phyloP scores from a whole-genome alignment of 1,140 invertebrate species.

The Drosophila nikananu region DNA sequence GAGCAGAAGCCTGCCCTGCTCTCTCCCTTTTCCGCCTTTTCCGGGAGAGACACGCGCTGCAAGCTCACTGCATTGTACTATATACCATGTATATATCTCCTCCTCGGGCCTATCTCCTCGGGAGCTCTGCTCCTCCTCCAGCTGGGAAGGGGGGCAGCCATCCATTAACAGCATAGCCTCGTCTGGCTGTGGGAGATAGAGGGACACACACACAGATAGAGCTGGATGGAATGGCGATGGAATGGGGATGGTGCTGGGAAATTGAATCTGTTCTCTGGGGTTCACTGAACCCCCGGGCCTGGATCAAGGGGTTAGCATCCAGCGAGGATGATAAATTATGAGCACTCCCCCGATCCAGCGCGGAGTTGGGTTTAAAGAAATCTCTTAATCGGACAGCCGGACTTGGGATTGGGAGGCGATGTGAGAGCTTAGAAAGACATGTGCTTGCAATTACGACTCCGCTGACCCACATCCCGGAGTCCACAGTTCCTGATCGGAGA shows the following conservation, averaged over 20 bases:
- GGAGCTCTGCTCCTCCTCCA: conserved; percentile 21
- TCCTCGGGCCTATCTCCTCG: conserved; percentile 10
- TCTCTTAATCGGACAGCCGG: conserved; percentile 68
- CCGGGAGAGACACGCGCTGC: conserved; percentile 29
- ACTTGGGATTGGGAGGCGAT: conserved; percentile 10
- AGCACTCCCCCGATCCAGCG: conserved; percentile 7
- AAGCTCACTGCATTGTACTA: conserved; percentile 13
- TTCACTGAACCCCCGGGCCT: conserved; percentile 71
- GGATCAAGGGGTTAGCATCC: conserved; percentile 65
- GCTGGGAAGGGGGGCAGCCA: conserved; percentile 29
- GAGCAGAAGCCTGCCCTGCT: neutral
- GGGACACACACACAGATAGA: conserved; percentile 20
- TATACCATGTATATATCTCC: conserved; percentile 1
- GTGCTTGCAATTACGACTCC: conserved; percentile 37
- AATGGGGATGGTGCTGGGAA: conserved; percentile 22
- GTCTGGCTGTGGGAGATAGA: conserved; percentile 31
- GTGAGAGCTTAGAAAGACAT: conserved; percentile 30
- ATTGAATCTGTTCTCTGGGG: conserved; percentile 47
- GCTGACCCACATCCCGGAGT: conserved; percentile 56
- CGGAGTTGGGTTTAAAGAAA: conserved; percentile 26
- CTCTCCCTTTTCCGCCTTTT: conserved; percentile 5
- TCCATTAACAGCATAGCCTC: conserved; percentile 72
- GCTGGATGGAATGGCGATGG: neutral
- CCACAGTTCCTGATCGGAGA: conserved; percentile 25
- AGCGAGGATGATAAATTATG: conserved; percentile 77